Base-by-base conservation (phyloP, 2,888 invertebrate genomes). In the Trissolcus japonicus region DNA sequence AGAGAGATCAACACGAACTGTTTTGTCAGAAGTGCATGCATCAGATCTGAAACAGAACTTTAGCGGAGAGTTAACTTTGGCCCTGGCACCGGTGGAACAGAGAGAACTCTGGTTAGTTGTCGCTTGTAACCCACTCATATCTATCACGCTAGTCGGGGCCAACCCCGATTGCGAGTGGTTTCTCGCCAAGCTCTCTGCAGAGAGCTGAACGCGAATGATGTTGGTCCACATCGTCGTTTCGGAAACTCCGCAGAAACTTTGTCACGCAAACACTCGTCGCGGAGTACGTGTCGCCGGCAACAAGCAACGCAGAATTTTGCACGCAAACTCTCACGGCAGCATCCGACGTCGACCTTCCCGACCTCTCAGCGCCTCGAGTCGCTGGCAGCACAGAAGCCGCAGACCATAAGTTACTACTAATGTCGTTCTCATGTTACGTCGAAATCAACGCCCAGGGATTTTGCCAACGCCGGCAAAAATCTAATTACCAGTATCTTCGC, bases 381-480 rank as follows among this genome's bases (percentile, higher is more conserved):
- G 79, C 83, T 83, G 83, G 80, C 79, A 80, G 80, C 83, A 83
- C 9, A 35, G 46, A 83, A 82, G 82, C 86, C 85, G 80, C 87
- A 84, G 59, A 82, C 87, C 86, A 88, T 88, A 88, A 88, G 85
- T 88, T 87, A 86, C 86, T 83, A 83, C 85, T 88, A 88, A 89
- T 88, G 88, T 88, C 87, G 86, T 87, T 88, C 86, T 85, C 87
- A 84, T 88, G 88, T 88, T 86, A 78, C 82, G 82, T 80, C 62
- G 67, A 69, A 74, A 69, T 53, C 69, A 60, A 69, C 76, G 76
- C 76, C 74, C 76, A 79, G 78, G 80, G 72, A 79, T 81, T 81
- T 80, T 80, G 21, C n/a, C n/a, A n/a, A n/a, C 62, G 61, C 48
- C 59, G 68, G 54, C 69, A 78, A 80, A 78, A 80, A 80, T 76